These are phyloP conservation scores for Eclectus roratus DNA, from an alignment of 2,113 vertebrate genomes.

Conservation along the genomic window DNA sequence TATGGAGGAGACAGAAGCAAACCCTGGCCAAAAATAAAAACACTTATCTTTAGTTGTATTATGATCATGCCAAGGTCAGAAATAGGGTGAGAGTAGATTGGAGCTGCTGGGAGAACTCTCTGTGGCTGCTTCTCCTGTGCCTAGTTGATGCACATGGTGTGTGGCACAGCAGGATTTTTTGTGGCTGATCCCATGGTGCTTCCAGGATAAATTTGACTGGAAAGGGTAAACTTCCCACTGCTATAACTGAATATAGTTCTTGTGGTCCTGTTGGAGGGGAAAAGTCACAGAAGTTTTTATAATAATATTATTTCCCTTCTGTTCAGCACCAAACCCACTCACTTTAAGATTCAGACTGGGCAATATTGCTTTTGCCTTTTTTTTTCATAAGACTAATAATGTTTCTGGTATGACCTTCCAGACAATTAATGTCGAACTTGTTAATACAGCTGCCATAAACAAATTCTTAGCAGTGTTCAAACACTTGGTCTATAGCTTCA, in stretches of 20 bases:
- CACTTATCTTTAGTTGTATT: background rate
- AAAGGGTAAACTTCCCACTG: background rate
- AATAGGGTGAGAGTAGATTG: background rate
- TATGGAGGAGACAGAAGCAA: background rate
- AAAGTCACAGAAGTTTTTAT: background rate
- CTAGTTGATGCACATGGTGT: background rate
- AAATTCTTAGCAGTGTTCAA: background rate
- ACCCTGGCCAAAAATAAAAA: background rate
- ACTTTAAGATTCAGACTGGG: background rate
- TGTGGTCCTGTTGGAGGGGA: background rate
- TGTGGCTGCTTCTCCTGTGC: background rate
- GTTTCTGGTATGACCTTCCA: background rate
- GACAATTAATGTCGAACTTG: background rate
- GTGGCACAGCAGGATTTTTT: background rate
- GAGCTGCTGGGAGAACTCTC: background rate
- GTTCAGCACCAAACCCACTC: background rate
- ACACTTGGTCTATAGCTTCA: background rate
- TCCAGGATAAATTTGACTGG: background rate
- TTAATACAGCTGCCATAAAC: background rate
- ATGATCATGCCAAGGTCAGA: background rate
- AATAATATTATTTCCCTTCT: background rate
- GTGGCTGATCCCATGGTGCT: background rate
- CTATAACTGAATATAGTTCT: background rate
- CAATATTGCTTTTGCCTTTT: background rate
- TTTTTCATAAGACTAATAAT: background rate